These are phyloP conservation scores for Lasioglossum marginatum DNA, from an alignment of 2,888 invertebrate species.

Conservation along the genomic window DNA sequence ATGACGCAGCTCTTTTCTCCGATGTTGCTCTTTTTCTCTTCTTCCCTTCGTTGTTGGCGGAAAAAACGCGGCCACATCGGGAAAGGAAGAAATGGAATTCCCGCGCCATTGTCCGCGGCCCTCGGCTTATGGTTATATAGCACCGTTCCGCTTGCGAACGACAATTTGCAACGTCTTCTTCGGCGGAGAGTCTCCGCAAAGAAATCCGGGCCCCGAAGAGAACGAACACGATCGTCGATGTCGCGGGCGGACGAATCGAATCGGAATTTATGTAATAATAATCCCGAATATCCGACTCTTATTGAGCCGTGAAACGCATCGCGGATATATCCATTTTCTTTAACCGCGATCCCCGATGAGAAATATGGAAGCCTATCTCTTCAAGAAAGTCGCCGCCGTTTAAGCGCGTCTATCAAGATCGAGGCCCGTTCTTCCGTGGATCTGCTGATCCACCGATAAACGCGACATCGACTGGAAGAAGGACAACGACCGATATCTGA, in stretches of 20 bases:
- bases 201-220: slow-evolving; percentile 14
- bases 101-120: slow-evolving; percentile 49
- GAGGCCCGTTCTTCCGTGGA: background rate
- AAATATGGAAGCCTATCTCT: background rate
- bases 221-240: background rate
- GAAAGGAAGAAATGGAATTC: slow-evolving; percentile 58
- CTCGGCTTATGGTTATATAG: slow-evolving; percentile 50
- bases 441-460: background rate
- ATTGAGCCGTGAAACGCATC: background rate
- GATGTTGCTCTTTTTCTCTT: background rate
- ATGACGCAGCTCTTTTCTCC: slow-evolving; percentile 58
- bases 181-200: background rate
- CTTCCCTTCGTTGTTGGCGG: background rate
- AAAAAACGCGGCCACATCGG: slow-evolving; percentile 45
- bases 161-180: slow-evolving; percentile 48
- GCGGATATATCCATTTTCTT: background rate
- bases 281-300: slow-evolving; percentile 11
- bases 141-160: background rate
- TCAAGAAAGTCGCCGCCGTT: background rate
- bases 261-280: slow-evolving; percentile 25
- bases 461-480: background rate
- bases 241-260: slow-evolving; percentile 19
- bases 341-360: background rate
- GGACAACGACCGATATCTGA: background rate
- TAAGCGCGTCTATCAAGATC: background rate